phyloP scores from a whole-genome alignment of 1,140 invertebrate species.

The Episyrphus balteatus region DNA sequence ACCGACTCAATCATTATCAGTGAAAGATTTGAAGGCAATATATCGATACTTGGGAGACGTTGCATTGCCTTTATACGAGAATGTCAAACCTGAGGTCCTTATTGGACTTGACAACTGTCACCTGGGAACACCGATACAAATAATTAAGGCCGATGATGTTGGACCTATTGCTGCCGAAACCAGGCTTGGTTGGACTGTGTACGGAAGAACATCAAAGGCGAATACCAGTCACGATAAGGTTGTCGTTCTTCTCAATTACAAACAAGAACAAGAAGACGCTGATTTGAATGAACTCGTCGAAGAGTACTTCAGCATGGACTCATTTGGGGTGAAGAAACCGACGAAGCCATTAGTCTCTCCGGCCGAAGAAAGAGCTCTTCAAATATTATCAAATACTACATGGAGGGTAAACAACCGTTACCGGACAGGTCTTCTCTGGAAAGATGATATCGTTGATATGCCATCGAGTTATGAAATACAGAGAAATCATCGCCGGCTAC shows the following conservation, averaged over 20 bases:
- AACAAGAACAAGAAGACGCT: not conserved
- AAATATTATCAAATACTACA: not conserved
- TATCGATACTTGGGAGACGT: not conserved
- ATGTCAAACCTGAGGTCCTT: not conserved
- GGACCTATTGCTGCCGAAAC: slow-evolving; percentile 5
- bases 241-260: not conserved
- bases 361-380: not conserved
- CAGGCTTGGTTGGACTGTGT: slow-evolving; percentile 1
- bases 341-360: not conserved
- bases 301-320: not conserved
- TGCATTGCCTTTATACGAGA: not conserved
- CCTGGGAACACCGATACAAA: not conserved
- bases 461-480: slow-evolving; percentile 1
- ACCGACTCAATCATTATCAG: not conserved
- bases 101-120: slow-evolving; percentile 2
- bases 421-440: slow-evolving; percentile 1
- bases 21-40: not conserved
- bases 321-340: not conserved
- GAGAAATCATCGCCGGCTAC: not conserved
- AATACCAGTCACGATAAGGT: too few relatives aligned
- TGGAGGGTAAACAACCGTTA: not conserved
- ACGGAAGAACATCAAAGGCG: not conserved
- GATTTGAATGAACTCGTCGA: not conserved
- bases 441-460: not conserved
- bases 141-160: not conserved